Base-by-base conservation (phyloP, 2,113 vertebrate genomes). In the Prinia subflava region DNA sequence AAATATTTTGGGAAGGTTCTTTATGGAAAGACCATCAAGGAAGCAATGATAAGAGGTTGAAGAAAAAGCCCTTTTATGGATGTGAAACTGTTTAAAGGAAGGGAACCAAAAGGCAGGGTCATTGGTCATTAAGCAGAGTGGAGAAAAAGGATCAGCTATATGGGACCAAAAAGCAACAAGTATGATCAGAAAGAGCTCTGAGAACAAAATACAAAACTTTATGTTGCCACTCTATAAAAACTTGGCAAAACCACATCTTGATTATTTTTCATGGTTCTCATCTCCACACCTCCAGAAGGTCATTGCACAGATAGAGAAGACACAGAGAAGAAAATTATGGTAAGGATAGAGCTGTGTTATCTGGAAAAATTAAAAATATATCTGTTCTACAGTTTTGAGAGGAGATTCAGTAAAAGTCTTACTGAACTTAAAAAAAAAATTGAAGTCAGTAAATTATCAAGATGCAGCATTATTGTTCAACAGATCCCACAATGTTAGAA, bases 361-460 rank as follows among this genome's bases (percentile, higher is more conserved):
- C 28, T 69, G 13, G 15, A 86, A 92, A 96, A 63, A 68, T 60
- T 76, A 69, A 87, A 91, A 92, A 62, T 73, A 65, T 65, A n/a
- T 63, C 33, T 30, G 7, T 11, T 83, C 17, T 88, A 80, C 25
- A 53, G 19, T 57, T 65, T 69, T 52, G 37, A 80, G 57, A 91
- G 35, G 39, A 91, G 11, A 73, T 11, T 53, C 10, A 44, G 4
- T 4, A 3, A 60, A 89, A 37, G 27, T 73, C 59, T 15, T 11
- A 52, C 8, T 52, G 30, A 90, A 95, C 44, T 73, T 21, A 7
- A 15, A 85, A 82, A 87, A 13, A 53, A 4, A 18, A 39, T 39
- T 2, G 0, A 44, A 42, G 4, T 65, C 53, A 46, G 70, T 65
- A 83, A 63, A 83, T 90, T 65, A 67, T 55, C 3, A 2, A 35